Evolutionary conservation across 2,888 invertebrate genomes (phyloP).

Genomic region (Sipha maydis): DNA sequence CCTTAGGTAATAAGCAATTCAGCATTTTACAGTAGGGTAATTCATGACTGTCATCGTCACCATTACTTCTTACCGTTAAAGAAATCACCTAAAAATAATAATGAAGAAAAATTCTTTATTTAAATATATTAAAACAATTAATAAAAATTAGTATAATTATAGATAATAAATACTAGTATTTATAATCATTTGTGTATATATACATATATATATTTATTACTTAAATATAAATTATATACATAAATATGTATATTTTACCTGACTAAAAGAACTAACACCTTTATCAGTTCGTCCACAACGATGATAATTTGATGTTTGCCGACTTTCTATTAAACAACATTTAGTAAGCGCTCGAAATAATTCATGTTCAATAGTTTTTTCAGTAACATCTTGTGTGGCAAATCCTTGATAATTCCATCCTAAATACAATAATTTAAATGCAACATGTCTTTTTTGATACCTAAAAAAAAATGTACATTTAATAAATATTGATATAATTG

Average conservation of each 20-base stretch:
- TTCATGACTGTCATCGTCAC: constrained; percentile 71
- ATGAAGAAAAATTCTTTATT: neutral
- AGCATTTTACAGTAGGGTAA: constrained; percentile 80
- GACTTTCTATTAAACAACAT: constrained; percentile 83
- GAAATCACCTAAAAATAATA: constrained; percentile 76
- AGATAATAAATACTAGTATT: too few species aligned
- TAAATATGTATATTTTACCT: constrained; percentile 70
- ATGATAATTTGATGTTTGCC: constrained; percentile 87
- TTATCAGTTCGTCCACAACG: constrained; percentile 98
- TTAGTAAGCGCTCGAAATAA: constrained; percentile 84
- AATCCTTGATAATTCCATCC: constrained; percentile 96
- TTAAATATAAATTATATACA: neutral
- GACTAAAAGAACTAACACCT: constrained; percentile 95
- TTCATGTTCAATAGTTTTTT: constrained; percentile 85
- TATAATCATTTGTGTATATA: too few species aligned
- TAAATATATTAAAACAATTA: neutral
- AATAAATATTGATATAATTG: neutral
- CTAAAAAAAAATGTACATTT: constrained; percentile 69
- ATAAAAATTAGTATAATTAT: neutral
- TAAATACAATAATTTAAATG: constrained; percentile 87
- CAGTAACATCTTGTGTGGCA: constrained; percentile 83
- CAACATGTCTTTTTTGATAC: constrained; percentile 79
- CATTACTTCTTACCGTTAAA: constrained; percentile 79
- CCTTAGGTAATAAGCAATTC: constrained; percentile 83
- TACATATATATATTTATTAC: too few species aligned